Evolutionary conservation across 2,113 vertebrate species (phyloP).

Genomic region (Amphiprion percula): DNA sequence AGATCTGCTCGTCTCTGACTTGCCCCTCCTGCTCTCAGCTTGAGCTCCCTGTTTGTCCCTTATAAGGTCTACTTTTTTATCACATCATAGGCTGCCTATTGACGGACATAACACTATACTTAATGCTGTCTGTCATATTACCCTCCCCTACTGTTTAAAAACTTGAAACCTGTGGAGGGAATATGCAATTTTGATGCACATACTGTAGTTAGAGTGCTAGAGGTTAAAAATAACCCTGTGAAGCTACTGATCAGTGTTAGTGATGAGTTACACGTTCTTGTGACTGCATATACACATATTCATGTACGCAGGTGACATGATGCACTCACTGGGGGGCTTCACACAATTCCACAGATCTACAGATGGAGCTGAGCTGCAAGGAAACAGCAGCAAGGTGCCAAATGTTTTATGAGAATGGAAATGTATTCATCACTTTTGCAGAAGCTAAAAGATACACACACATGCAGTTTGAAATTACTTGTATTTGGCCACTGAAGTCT

Average conservation of each 20-base stretch:
- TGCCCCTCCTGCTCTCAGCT: slow-evolving; percentile 5
- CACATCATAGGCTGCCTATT: slow-evolving; percentile 1
- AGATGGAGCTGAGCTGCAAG: background rate
- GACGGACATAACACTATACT: background rate
- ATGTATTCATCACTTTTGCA: background rate
- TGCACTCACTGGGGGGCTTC: background rate
- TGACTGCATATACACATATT: no score
- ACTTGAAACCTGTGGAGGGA: slow-evolving; percentile 2
- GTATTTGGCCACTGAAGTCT: background rate
- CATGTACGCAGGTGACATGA: no score
- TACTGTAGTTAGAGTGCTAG: background rate
- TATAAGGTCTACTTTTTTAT: slow-evolving; percentile 19
- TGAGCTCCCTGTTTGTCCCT: slow-evolving; percentile 1
- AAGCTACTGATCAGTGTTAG: background rate
- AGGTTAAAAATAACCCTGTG: background rate
- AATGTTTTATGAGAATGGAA: background rate
- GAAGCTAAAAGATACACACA: background rate
- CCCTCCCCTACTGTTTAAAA: background rate
- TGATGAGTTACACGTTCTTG: background rate
- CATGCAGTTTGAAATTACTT: background rate
- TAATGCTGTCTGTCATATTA: background rate
- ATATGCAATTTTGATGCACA: background rate
- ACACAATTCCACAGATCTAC: background rate
- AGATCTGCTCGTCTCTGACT: slow-evolving; percentile 30
- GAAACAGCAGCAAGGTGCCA: background rate